Evolutionary conservation across 2,888 invertebrate genomes (phyloP).

Genomic region (Hydropsyche betteni): DNA sequence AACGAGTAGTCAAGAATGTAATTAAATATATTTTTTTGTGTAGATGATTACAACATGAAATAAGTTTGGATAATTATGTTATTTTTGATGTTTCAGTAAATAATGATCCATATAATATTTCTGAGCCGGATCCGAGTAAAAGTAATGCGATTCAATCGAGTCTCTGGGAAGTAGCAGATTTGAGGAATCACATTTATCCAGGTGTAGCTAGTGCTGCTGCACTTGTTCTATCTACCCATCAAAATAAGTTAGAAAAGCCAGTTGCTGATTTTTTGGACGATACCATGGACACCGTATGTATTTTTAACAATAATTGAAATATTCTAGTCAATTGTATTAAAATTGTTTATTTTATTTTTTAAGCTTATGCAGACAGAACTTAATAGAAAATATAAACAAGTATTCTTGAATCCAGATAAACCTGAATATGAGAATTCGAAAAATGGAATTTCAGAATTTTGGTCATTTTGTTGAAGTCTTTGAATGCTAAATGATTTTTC

Average conservation of each 20-base stretch:
- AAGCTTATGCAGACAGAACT: conserved; percentile 82
- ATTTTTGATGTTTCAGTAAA: conserved; percentile 58
- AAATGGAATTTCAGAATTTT: conserved; percentile 75
- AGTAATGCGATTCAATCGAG: conserved; percentile 88
- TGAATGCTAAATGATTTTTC: background rate
- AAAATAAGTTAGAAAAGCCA: conserved; percentile 76
- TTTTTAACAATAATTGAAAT: background rate
- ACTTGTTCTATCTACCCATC: conserved; percentile 72
- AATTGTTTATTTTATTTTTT: conserved; percentile 50
- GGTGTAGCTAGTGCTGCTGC: conserved; percentile 75
- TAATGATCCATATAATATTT: conserved; percentile 85
- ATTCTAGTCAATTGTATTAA: background rate
- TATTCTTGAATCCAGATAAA: conserved; percentile 79
- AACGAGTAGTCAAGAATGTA: background rate
- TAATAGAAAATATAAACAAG: conserved; percentile 77
- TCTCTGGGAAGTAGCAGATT: conserved; percentile 89
- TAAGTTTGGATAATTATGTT: background rate
- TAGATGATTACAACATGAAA: background rate
- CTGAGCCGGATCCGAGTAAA: conserved; percentile 80
- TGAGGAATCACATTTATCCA: conserved; percentile 79
- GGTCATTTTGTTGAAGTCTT: conserved; percentile 62
- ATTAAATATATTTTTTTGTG: background rate
- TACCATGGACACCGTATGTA: conserved; percentile 69
- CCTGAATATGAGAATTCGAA: conserved; percentile 72
- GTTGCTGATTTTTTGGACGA: conserved; percentile 72